Percentiles rank a stretch among this genome's conserved stretches.
Evolutionary conservation across 2,797 vertebrate genomes (phyloP).

Genomic region (Cirrhinus mrigala): DNA sequence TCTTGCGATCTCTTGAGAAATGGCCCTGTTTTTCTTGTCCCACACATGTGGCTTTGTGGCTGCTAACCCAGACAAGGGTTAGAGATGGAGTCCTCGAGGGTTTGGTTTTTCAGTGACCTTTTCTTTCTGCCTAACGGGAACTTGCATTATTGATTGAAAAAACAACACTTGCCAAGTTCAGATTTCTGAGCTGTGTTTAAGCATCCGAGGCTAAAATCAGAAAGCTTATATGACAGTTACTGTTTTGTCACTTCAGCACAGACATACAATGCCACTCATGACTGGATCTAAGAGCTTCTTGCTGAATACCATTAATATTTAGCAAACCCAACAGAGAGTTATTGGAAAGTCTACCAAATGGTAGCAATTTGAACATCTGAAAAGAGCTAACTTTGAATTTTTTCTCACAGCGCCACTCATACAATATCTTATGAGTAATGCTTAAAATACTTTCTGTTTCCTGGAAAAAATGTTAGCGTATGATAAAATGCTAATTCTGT

Average conservation of each 20-base stretch:
- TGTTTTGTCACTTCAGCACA: background rate
- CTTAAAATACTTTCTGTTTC: background rate
- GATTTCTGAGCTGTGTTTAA: background rate
- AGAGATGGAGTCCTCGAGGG: background rate
- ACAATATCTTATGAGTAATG: background rate
- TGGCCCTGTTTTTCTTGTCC: background rate
- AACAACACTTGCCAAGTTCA: slow-evolving; percentile 20
- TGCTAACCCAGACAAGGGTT: slow-evolving; percentile 2
- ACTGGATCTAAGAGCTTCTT: background rate
- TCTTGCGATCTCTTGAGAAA: slow-evolving; percentile 20
- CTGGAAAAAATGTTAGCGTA: background rate
- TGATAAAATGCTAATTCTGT: slow-evolving; percentile 3
- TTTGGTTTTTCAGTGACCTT: slow-evolving; percentile 56
- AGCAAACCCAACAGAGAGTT: background rate
- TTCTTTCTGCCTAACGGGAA: slow-evolving; percentile 51
- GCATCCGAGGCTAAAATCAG: background rate
- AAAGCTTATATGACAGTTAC: background rate
- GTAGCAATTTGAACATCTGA: background rate
- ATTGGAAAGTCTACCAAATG: background rate
- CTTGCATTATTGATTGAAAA: slow-evolving; percentile 28
- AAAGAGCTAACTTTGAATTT: background rate
- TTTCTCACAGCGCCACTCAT: background rate
- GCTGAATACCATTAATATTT: slow-evolving; percentile 7
- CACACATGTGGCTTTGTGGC: slow-evolving; percentile 31
- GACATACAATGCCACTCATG: background rate